phyloP scores from a whole-genome alignment of 1,140 invertebrate genomes.

The Heliconius nattereri region DNA sequence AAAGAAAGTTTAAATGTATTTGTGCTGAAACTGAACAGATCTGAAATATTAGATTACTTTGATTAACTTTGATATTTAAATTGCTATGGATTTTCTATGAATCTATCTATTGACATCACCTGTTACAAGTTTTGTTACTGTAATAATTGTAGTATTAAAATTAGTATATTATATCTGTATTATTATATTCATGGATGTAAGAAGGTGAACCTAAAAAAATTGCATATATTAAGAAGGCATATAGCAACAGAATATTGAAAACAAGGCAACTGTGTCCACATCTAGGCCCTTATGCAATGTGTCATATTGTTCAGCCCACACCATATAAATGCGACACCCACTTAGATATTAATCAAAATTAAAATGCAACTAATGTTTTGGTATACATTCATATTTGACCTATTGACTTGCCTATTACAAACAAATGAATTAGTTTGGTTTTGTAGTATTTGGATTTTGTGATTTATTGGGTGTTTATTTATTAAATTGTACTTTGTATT shows the following conservation, averaged over 20 bases:
- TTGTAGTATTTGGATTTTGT: background rate
- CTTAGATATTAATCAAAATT: conserved; percentile 48
- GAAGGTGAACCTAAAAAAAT: too few relatives aligned
- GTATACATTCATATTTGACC: conserved; percentile 39
- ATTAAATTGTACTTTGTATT: background rate
- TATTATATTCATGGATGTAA: too few relatives aligned
- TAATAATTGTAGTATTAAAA: too few relatives aligned
- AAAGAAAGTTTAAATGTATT: too few relatives aligned
- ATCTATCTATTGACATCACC: too few relatives aligned
- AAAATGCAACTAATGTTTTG: conserved; percentile 44
- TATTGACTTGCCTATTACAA: conserved; percentile 27
- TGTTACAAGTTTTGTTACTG: too few relatives aligned
- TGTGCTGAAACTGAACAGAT: too few relatives aligned
- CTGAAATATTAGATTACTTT: too few relatives aligned
- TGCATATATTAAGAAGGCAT: conserved; percentile 6
- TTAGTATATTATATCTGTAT: too few relatives aligned
- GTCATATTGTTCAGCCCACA: conserved; percentile 61
- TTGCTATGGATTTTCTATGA: too few relatives aligned
- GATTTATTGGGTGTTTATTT: background rate
- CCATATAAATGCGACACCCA: conserved; percentile 48
- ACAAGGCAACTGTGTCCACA: conserved; percentile 33
- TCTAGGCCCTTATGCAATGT: conserved; percentile 51
- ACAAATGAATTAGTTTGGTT: background rate
- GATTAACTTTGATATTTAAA: too few relatives aligned
- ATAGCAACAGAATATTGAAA: conserved; percentile 22